These are phyloP conservation scores for Oscheius myriophilus DNA, from an alignment of 2,888 invertebrate species.

Conservation along the genomic window DNA sequence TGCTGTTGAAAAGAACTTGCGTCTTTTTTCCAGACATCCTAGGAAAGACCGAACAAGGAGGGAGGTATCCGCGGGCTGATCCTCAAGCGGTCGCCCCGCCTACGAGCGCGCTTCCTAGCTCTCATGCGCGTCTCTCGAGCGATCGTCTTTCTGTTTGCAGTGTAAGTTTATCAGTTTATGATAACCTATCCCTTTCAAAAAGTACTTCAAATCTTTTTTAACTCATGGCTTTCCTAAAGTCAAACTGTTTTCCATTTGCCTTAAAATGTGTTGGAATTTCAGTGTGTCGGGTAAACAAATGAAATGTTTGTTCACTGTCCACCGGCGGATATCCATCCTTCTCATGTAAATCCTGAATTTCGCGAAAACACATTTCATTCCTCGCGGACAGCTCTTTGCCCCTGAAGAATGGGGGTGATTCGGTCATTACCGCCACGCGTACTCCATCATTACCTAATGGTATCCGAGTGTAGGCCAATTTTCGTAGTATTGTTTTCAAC, in stretches of 20 bases:
- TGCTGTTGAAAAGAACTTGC: no score
- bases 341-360: conserved; percentile 14
- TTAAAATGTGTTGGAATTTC: not conserved
- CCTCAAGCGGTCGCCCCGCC: conserved; percentile 27
- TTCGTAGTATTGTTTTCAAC: no score
- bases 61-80: conserved; percentile 20
- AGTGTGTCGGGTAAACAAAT: conserved; percentile 12
- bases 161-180: conserved; percentile 31
- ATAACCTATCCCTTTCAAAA: conserved; percentile 14
- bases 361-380: no score
- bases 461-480: no score
- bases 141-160: conserved; percentile 33
- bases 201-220: not conserved
- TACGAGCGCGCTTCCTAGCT: conserved; percentile 30
- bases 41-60: not conserved
- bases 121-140: conserved; percentile 31
- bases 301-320: conserved; percentile 27
- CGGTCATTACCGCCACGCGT: no score
- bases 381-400: no score
- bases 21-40: not conserved
- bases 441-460: no score
- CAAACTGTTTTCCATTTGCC: no score
- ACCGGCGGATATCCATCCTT: conserved; percentile 15
- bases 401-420: no score
- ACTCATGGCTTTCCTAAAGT: not conserved